These are phyloP conservation scores for Cynoglossus semilaevis DNA, from an alignment of 2,113 vertebrate genomes.

Conservation along the genomic window DNA sequence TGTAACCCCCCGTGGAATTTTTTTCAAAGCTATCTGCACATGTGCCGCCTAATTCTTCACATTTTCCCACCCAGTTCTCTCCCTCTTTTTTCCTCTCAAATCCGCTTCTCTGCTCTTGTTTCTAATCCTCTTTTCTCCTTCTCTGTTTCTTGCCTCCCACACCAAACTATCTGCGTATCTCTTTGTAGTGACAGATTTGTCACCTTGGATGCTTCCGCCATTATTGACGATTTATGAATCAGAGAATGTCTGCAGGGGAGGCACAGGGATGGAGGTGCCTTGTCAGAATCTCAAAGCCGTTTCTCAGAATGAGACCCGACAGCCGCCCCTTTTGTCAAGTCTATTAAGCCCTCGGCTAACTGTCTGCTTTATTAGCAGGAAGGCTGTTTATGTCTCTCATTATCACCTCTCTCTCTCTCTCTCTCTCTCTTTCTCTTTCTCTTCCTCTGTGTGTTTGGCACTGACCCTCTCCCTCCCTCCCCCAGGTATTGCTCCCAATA, in stretches of 20 bases:
- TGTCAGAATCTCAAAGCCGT: conserved; percentile 54
- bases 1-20: conserved; percentile 31
- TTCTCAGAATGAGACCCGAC: conserved; percentile 59
- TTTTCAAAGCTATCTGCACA: conserved; percentile 21
- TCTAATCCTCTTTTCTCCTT: conserved; percentile 49
- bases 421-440: conserved; percentile 2
- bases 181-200: conserved; percentile 60
- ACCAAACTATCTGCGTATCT: conserved; percentile 56
- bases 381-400: conserved; percentile 62
- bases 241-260: conserved; percentile 29
- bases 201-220: conserved; percentile 57
- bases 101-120: conserved; percentile 47
- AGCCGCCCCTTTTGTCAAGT: conserved; percentile 58
- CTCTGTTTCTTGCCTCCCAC: conserved; percentile 39
- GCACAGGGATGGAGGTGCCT: conserved; percentile 35
- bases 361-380: conserved; percentile 62
- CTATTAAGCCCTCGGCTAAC: conserved; percentile 57
- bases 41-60: conserved; percentile 30
- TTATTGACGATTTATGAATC: conserved; percentile 69
- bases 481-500: conserved; percentile 95
- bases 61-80: conserved; percentile 17
- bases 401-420: conserved; percentile 53
- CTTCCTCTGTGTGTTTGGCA: conserved; percentile 22
- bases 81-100: conserved; percentile 32
- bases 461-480: conserved; percentile 2